Evolutionary conservation across 2,113 vertebrate genomes (phyloP), one percentile per base, ranked within the genome.

Genomic region (Sinocyclocheilus maitianheensis): DNA sequence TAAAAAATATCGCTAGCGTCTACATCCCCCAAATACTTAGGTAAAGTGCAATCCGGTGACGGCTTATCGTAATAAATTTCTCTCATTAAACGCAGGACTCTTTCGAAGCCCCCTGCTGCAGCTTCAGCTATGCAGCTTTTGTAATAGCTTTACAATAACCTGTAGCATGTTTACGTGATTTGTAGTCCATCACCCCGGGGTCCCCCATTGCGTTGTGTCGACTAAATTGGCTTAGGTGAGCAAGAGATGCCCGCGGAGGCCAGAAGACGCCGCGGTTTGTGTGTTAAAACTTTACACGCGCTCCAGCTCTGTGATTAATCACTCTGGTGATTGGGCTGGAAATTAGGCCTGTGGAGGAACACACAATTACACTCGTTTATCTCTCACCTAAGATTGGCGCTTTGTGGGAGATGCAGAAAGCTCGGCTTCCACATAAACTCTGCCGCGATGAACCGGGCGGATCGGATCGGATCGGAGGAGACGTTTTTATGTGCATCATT

Each of bases 321-420:
- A 91, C 69, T 83, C 63, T 53, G 85, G 76, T 62, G 76, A 84
- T 84, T 26, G 71, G 13, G 55, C 79, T 58, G 85, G 77, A 65
- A 77, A 84, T 84, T 26, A 75, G 20, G 55, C 79, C 90, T 86
- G 83, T 71, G 46, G 84, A 92, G 91, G 77, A 77, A 60, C 51
- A 40, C 58, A 48, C 92, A 92, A 92, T 93, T 91, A 91, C 84
- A 87, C 83, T 26, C 0, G 85, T 91, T 90, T 89, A 90, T 92
- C 83, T 90, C 91, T 90, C 86, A 88, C 87, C 88, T 93, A 89
- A 87, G 83, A 81, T 81, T 46, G 78, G 22, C 22, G 58, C 55
- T 20, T 81, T 77, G 69, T 26, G 2, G 43, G 43, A 43, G 43
- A 43, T 9, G 43, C 46, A 24, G 4, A 84, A 55, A 86, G 53